Conservation (phyloP, 2,797 vertebrate genomes). For the Cheirogaleus major region DNA sequence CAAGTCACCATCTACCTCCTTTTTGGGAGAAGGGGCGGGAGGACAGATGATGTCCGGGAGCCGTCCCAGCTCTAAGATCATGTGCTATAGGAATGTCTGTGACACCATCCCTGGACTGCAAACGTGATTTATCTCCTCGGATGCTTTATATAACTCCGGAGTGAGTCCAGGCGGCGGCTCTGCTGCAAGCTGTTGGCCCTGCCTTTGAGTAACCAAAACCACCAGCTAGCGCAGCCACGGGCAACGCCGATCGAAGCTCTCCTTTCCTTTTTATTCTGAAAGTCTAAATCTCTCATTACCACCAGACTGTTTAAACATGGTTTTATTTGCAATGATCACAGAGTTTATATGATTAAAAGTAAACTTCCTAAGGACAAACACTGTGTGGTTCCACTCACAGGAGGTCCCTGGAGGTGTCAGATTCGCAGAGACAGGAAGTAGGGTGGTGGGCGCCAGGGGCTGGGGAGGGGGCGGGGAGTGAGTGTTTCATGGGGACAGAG, state of each 20-base stretch:
- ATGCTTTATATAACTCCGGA: conserved; percentile 50
- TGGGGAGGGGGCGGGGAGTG: fast-evolving
- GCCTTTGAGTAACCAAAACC: neutral
- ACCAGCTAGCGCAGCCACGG: neutral
- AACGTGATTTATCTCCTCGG: neutral
- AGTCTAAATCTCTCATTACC: neutral
- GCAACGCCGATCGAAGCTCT: neutral
- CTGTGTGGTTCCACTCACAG: neutral
- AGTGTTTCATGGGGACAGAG: neutral
- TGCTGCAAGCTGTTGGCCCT: neutral
- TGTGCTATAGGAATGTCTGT: conserved; percentile 51
- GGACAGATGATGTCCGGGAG: neutral
- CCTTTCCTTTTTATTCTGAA: neutral
- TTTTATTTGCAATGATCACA: neutral
- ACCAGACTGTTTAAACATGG: neutral
- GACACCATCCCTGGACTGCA: conserved; percentile 34
- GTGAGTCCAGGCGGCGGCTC: neutral
- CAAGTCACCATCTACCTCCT: neutral
- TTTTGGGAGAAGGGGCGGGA: conserved; percentile 3
- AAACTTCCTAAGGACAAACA: neutral
- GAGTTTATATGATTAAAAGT: neutral
- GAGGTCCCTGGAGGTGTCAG: neutral
- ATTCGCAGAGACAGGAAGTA: too few relatives aligned
- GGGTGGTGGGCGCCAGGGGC: neutral
- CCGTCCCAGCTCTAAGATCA: conserved; percentile 41